Evolutionary conservation across 1,140 invertebrate species (phyloP), one percentile per base, ranked within the genome.

Genomic region (Ips nitidus): DNA sequence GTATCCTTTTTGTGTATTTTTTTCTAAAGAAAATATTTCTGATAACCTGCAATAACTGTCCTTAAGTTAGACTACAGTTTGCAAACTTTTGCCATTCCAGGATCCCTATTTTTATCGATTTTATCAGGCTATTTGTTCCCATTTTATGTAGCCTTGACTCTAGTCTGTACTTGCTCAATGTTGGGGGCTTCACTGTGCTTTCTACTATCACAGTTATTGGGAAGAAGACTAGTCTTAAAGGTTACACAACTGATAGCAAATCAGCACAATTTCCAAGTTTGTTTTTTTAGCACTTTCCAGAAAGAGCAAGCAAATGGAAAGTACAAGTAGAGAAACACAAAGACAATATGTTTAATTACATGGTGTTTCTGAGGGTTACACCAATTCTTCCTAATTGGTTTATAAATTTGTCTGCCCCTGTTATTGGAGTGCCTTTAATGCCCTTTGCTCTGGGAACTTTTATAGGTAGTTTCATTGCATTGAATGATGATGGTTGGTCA

Each of bases 341-440:
- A 73, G 88, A 94, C 68, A 90, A 98, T 81, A 83, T 99, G 64
- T 86, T 99, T 7, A 97, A 96, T 83, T 99, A 99, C 79, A 97
- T 99, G 73, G 87, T 99, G 76, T 99, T 99, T 82, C 85, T 99
- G 52, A 87, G 98, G 73, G 93, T 99, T 69, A 99, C 98, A 8
- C 98, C 98, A 59, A 91, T 99, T 75, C 83, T 99, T 65, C 98
- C 98, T 3, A 99, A 99, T 83, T 99, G 98, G 98, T 99, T 99
- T 82, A 99, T 99, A 74, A 99, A 99, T 83, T 87, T 99, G 73
- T 90, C 93, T 2, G 94, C 97, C 70, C 98, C 98, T 41, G 91
- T 99, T 8, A 92, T 99, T 70, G 95, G 95, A 76, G 97, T 99
- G 38, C 95, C 97, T 36, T 80, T 99, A 52, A 72, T 87, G 60